Percentiles rank a stretch among this genome's conserved stretches.
These are phyloP conservation scores for Drosophila leonis DNA, from an alignment of 2,888 invertebrate genomes.

Conservation along the genomic window DNA sequence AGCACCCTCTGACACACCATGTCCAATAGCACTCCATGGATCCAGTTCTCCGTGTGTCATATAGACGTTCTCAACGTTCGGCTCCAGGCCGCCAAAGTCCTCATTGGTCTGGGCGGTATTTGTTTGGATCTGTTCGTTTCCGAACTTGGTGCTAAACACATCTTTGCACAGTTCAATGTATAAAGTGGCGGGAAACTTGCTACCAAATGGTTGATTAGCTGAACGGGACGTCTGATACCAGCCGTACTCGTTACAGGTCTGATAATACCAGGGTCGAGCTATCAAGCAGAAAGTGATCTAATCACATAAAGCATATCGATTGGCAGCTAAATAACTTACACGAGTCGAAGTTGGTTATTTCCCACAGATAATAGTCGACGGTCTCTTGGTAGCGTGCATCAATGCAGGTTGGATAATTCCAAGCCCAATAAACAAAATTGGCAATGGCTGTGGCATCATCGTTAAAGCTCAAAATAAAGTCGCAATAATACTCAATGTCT, in stretches of 20 bases:
- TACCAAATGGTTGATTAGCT: conserved; percentile 87
- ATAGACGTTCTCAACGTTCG: conserved; percentile 86
- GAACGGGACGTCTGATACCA: conserved; percentile 92
- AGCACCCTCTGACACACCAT: conserved; percentile 77
- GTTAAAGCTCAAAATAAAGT: conserved; percentile 60
- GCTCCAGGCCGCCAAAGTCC: conserved; percentile 86
- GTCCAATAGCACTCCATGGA: conserved; percentile 87
- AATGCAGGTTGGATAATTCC: conserved; percentile 55
- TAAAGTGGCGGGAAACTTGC: conserved; percentile 76
- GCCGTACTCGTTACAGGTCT: conserved; percentile 94
- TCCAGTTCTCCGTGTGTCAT: conserved; percentile 87
- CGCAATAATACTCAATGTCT: conserved; percentile 67
- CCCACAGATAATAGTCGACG: conserved; percentile 58
- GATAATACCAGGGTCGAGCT: conserved; percentile 93
- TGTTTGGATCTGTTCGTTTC: conserved; percentile 55
- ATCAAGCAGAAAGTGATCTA: not conserved
- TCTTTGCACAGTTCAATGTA: conserved; percentile 79
- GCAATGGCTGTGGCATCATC: conserved; percentile 78
- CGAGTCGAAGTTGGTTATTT: conserved; percentile 47
- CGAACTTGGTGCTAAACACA: conserved; percentile 71
- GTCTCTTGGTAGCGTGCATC: conserved; percentile 71
- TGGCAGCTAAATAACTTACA: conserved; percentile 58
- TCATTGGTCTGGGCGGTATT: conserved; percentile 85
- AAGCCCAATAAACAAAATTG: conserved; percentile 58
- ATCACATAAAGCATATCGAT: not conserved